A percentile compares a stretch with the other conserved stretches of the same genome.
These are phyloP conservation scores for Drosophila repleta DNA, from an alignment of 1,140 invertebrate genomes.

Conservation along the genomic window DNA sequence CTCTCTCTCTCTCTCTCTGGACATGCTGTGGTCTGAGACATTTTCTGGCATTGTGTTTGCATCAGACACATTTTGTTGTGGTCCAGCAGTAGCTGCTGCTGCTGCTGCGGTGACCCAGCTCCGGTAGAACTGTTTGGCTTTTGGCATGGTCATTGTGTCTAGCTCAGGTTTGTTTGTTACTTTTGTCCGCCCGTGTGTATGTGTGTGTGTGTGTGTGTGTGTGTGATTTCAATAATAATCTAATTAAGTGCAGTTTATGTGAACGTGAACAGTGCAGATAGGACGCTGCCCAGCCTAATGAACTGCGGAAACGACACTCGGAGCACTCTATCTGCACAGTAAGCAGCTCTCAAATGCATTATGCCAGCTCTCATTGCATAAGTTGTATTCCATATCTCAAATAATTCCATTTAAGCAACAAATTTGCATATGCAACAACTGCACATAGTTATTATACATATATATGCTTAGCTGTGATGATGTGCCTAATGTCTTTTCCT, in stretches of 20 bases:
- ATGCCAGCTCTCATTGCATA: neutral
- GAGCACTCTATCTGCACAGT: conserved; percentile 9
- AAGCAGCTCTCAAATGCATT: neutral
- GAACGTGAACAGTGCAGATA: conserved; percentile 38
- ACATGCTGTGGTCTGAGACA: conserved; percentile 73
- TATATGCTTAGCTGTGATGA: too few species aligned
- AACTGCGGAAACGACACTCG: conserved; percentile 37
- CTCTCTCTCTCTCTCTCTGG: conserved; percentile 2
- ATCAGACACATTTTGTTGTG: conserved; percentile 77
- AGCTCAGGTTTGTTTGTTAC: conserved; percentile 53
- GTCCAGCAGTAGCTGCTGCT: conserved; percentile 42
- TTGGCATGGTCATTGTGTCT: conserved; percentile 48
- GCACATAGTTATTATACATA: too few species aligned
- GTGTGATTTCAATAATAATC: conserved; percentile 71
- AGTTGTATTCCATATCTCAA: neutral
- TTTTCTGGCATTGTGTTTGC: conserved; percentile 65
- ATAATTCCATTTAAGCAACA: too few species aligned
- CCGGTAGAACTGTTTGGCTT: conserved; percentile 59
- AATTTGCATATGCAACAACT: too few species aligned
- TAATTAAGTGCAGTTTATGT: conserved; percentile 66
- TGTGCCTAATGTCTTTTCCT: too few species aligned
- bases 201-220: conserved; percentile 24
- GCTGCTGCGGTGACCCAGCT: conserved; percentile 38
- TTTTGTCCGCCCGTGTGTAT: conserved; percentile 22
- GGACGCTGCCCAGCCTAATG: conserved; percentile 36